Evolutionary conservation across 1,140 invertebrate species (phyloP), one percentile per base, ranked within the genome.

Genomic region (Plectus sambesii): DNA sequence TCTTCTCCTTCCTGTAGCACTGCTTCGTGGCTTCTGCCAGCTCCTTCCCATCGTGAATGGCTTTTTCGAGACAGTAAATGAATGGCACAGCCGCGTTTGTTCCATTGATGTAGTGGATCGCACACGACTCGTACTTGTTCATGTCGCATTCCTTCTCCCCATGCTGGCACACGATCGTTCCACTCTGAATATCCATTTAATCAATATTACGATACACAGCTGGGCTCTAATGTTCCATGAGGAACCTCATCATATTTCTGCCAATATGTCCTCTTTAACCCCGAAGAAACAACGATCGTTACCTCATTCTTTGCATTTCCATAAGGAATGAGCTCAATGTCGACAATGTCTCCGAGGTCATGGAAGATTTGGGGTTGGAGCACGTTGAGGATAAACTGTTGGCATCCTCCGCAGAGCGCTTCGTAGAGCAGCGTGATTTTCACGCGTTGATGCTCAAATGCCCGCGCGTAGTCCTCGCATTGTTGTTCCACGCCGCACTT

Each of bases 281-380:
- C 20, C 17, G 1, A 19, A 42, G n/a, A 30, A 50, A 47, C 47
- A 5, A 17, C n/a, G n/a, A n/a, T n/a, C n/a, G 50, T 3, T 19
- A 33, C 45, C 6, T 51, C 15, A 2, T 20, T 44, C 20, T 55
- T 19, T 17, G 52, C 52, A 55, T 54, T 54, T 3, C 52, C 52
- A 39, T 54, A 54, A 15, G 52, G 52, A 20, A 54, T 38, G 5
- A 54, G 37, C 33, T 54, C 52, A 20, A 54, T 23, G 8, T 55
- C 35, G 25, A 54, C 37, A 33, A 49, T 25, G 20, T 55, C 36
- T 8, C 23, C 17, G 38, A 46, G n/a, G n/a, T n/a, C n/a, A n/a
- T n/a, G n/a, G n/a, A n/a, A n/a, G n/a, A n/a, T n/a, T n/a, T n/a
- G n/a, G n/a, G n/a, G n/a, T n/a, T n/a, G n/a, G n/a, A n/a, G n/a